Conservation (phyloP, 2,797 vertebrate genomes). For the Gouania willdenowi region DNA sequence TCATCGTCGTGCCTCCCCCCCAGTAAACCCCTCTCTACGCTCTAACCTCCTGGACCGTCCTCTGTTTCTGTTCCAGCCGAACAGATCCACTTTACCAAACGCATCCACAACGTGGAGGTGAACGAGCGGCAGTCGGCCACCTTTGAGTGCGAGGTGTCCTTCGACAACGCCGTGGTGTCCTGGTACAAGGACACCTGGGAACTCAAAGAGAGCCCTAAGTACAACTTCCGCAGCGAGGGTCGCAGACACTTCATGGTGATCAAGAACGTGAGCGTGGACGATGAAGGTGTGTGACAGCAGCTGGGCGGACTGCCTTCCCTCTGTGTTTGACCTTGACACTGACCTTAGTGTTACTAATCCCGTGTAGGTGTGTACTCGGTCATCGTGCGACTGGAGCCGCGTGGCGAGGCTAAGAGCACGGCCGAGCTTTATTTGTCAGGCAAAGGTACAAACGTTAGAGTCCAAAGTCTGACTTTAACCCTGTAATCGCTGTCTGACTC, state of each 20-base stretch:
- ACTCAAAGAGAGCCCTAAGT: conserved; percentile 91
- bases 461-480: no score
- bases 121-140: conserved; percentile 94
- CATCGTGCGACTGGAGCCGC: conserved; percentile 94
- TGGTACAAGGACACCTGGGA: conserved; percentile 98
- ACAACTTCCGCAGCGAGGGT: conserved; percentile 93
- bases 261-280: conserved; percentile 91
- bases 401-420: conserved; percentile 96
- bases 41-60: conserved; percentile 16
- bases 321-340: conserved; percentile 32
- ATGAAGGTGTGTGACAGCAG: conserved; percentile 86
- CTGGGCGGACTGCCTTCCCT: conserved; percentile 13
- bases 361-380: conserved; percentile 94
- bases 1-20: not conserved
- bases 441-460: conserved; percentile 91
- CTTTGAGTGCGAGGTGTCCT: conserved; percentile 97
- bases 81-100: conserved; percentile 98
- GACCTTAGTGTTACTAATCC: conserved; percentile 62
- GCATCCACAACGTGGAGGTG: conserved; percentile 97
- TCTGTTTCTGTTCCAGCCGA: conserved; percentile 84
- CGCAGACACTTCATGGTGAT: conserved; percentile 98
- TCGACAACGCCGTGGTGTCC: conserved; percentile 94
- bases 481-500: conserved; percentile 32
- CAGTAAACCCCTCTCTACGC: conserved; percentile 10
- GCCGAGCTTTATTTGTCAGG: conserved; percentile 95